Evolutionary conservation across 2,797 vertebrate genomes (phyloP).

Genomic region (Kryptopterus vitreolus): DNA sequence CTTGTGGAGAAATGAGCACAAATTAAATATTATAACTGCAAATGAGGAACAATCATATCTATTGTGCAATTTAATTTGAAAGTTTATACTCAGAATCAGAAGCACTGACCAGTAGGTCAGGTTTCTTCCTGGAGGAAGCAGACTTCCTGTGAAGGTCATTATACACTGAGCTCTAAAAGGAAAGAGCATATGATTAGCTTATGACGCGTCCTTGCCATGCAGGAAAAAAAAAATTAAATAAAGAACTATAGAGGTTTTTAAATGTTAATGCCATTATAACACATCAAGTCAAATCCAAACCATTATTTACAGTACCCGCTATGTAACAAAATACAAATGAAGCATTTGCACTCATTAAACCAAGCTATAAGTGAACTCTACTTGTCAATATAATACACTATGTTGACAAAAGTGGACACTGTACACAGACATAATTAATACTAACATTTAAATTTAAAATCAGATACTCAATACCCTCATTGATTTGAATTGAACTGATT

Average conservation of each 20-base stretch:
- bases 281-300: not conserved
- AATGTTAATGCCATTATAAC: too few species aligned
- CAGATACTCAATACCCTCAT: not conserved
- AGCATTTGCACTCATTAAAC: not conserved
- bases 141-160: constrained; percentile 81
- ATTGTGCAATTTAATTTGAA: constrained; percentile 13
- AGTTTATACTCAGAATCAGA: constrained; percentile 25
- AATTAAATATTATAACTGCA: too few species aligned
- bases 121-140: constrained; percentile 73
- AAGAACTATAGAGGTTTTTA: too few species aligned
- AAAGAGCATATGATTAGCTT: constrained; percentile 25
- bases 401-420: not conserved
- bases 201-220: not conserved
- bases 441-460: not conserved
- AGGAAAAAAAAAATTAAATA: not conserved
- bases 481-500: too few species aligned
- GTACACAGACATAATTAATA: not conserved
- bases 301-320: not conserved
- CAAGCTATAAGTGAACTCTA: not conserved
- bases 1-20: too few species aligned
- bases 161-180: constrained; percentile 81
- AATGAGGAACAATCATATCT: too few species aligned
- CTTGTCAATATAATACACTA: not conserved
- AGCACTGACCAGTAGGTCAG: constrained; percentile 86
- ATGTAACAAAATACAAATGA: not conserved